phyloP scores from a whole-genome alignment of 2,888 invertebrate species.

The Lepidochrysops patricia region DNA sequence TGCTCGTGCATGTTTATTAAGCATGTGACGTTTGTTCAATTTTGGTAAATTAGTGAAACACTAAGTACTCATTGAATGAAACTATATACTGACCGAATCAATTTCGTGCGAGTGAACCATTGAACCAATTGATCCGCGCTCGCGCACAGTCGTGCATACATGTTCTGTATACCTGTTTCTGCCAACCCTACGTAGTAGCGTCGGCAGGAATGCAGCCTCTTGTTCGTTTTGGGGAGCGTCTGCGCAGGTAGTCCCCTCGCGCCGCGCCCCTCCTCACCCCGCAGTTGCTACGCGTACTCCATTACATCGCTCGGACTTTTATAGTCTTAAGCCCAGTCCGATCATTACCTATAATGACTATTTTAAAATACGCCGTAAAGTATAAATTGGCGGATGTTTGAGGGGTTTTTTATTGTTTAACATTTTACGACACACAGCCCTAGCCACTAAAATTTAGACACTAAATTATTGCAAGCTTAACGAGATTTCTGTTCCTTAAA shows the following conservation, averaged over 20 bases:
- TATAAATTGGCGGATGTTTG: neutral
- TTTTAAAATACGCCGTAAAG: neutral
- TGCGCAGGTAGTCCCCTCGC: constrained; percentile 66
- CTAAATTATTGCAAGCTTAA: no score
- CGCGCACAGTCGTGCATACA: no score
- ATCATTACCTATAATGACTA: neutral
- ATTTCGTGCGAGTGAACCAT: no score
- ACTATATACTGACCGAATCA: no score
- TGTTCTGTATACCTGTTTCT: neutral
- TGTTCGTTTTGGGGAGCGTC: constrained; percentile 72
- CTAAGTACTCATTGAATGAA: no score
- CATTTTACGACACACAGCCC: no score
- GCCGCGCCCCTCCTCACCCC: constrained; percentile 21
- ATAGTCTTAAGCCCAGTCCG: neutral
- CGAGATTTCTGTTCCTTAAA: no score
- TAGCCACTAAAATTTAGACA: no score
- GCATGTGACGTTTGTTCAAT: no score
- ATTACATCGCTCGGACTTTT: neutral
- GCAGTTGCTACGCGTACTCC: constrained; percentile 13
- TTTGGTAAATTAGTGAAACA: no score
- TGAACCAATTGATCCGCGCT: no score
- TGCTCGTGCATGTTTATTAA: no score
- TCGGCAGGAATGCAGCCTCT: constrained; percentile 66
- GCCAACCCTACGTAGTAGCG: constrained; percentile 35
- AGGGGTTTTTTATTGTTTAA: neutral